Conservation (phyloP, 2,797 vertebrate species). For the Chelidonichthys spinosus region DNA sequence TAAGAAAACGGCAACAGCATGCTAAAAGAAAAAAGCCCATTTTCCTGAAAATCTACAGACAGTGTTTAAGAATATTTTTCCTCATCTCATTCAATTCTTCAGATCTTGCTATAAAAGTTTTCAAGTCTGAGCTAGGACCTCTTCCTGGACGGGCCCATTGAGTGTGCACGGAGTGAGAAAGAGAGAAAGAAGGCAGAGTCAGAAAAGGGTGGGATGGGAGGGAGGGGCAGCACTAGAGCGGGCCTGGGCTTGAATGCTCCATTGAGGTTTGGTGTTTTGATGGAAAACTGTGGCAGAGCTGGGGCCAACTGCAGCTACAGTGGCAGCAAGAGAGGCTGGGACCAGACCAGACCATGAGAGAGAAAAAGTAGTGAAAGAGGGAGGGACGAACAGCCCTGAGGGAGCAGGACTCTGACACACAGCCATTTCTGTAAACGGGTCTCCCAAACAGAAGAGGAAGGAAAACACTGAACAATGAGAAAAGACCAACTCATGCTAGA, state of each 20-base stretch:
- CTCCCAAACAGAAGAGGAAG: slow-evolving; percentile 63
- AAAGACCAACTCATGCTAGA: slow-evolving; percentile 49
- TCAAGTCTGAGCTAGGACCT: slow-evolving; percentile 38
- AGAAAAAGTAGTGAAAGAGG: slow-evolving; percentile 46
- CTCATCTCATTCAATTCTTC: slow-evolving; percentile 31
- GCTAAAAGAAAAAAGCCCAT: background rate
- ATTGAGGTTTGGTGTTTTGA: slow-evolving; percentile 86
- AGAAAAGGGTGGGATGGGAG: slow-evolving; percentile 68
- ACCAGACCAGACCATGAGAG: slow-evolving; percentile 55
- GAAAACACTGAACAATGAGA: slow-evolving; percentile 54
- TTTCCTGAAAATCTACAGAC: background rate
- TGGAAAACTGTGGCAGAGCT: slow-evolving; percentile 82
- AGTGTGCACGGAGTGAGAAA: slow-evolving; percentile 56
- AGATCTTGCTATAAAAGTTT: slow-evolving; percentile 39
- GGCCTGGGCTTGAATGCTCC: slow-evolving; percentile 80
- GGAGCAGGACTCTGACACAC: slow-evolving; percentile 56
- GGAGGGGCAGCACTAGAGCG: slow-evolving; percentile 66
- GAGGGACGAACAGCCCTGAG: slow-evolving; percentile 52
- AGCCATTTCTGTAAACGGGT: slow-evolving; percentile 58
- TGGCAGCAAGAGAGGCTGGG: slow-evolving; percentile 64
- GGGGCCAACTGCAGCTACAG: slow-evolving; percentile 75
- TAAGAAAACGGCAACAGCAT: background rate
- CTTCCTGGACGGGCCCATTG: slow-evolving; percentile 58
- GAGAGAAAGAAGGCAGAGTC: slow-evolving; percentile 64
- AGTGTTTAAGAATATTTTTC: slow-evolving; percentile 26